These are phyloP conservation scores for Arctia plantaginis DNA, from an alignment of 2,888 invertebrate genomes.

Conservation along the genomic window DNA sequence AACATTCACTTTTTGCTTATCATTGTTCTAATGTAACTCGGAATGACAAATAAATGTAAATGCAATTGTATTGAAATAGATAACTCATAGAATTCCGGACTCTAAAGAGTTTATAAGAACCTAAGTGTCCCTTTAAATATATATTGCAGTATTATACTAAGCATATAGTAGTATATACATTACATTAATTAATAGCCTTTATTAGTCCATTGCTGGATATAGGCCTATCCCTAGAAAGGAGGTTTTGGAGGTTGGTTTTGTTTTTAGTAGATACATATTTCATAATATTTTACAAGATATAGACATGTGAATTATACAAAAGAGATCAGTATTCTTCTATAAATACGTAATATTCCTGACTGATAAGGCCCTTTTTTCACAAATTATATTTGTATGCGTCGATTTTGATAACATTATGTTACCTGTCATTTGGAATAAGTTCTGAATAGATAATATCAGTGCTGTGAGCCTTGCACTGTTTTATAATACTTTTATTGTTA, in stretches of 20 bases:
- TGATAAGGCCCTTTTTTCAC: constrained; percentile 14
- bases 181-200: background rate
- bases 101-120: background rate
- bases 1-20: too few relatives aligned
- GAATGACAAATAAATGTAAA: background rate
- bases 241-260: too few relatives aligned
- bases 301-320: constrained; percentile 21
- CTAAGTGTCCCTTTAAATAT: background rate
- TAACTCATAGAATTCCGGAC: background rate
- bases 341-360: constrained; percentile 30
- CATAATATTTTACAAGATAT: background rate
- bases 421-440: constrained; percentile 46
- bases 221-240: too few relatives aligned
- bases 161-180: too few relatives aligned
- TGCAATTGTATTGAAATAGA: too few relatives aligned
- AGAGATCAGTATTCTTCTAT: constrained; percentile 20
- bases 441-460: constrained; percentile 39
- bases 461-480: constrained; percentile 37
- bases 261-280: too few relatives aligned
- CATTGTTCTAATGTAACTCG: too few relatives aligned
- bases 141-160: too few relatives aligned
- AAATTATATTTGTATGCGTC: background rate
- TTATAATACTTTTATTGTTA: constrained; percentile 48
- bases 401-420: constrained; percentile 40
- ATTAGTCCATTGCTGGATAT: too few relatives aligned